Conservation (phyloP, 2,888 invertebrate genomes). For the Epsilonema sp. region DNA sequence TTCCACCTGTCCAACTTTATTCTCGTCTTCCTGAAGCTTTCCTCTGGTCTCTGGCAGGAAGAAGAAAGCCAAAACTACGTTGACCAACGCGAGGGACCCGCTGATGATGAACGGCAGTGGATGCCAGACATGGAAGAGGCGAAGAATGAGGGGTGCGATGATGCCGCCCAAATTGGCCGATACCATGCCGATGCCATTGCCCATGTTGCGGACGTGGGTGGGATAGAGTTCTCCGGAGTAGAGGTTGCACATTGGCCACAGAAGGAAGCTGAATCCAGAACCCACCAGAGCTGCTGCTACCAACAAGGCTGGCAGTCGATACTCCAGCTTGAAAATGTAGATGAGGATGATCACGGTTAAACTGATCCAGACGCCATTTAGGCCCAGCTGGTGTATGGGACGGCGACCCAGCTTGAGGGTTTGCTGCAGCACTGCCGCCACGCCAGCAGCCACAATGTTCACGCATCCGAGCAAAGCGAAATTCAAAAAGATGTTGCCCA, state of each 20-base stretch:
- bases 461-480: slow-evolving; percentile 1
- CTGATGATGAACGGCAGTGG: neutral
- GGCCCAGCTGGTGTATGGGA: slow-evolving; percentile 1
- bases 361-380: slow-evolving; percentile 1
- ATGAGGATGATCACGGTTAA: neutral
- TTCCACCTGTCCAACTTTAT: no score
- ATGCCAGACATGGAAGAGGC: neutral
- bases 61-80: neutral
- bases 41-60: neutral
- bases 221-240: slow-evolving; percentile 7
- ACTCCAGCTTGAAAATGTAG: neutral
- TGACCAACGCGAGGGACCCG: neutral
- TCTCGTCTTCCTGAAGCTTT: neutral
- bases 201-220: slow-evolving; percentile 1
- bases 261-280: slow-evolving; percentile 1
- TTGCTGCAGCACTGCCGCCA: neutral
- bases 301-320: neutral
- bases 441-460: neutral
- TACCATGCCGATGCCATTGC: neutral
- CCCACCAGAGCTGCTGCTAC: neutral
- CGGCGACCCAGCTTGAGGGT: slow-evolving; percentile 1
- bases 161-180: neutral
- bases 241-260: slow-evolving; percentile 2
- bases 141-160: neutral
- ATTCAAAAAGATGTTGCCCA: slow-evolving; percentile 2